Base-by-base conservation (phyloP, 2,888 invertebrate species). In the Dicycla oo region DNA sequence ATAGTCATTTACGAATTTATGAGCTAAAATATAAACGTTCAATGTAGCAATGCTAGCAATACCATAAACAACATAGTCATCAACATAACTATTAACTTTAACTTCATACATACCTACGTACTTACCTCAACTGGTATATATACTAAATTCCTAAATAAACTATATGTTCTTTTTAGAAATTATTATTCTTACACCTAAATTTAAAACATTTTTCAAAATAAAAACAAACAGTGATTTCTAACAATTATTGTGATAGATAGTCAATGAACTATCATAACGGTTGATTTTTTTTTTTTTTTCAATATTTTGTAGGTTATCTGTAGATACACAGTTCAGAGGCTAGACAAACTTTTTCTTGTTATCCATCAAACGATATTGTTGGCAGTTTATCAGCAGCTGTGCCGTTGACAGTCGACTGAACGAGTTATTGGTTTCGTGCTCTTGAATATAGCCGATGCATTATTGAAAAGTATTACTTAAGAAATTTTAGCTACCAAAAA, bases 391-490 rank as follows among this genome's bases (percentile, higher is more conserved):
- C 70, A 70, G 40, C 45, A 62, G 56, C 76, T 34, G n/a, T 49
- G 26, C 38, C 26, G 26, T 38, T 43, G 75, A 62, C 70, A 62
- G 38, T 30, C 38, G 70, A 57, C 51, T 62, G 62, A 45, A 62
- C 62, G 62, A 75, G 40, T 69, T 75, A 75, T 75, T 69, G 70
- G 45, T 57, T 75, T 69, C 77, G 61, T 75, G 75, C 30, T 77
- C 57, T 58, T 62, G 75, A 77, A 75, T 75, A 62, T 38, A 57
- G 30, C 1, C 40, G 18, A 23, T 57, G 57, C 30, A 62, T 75
- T 77, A 77, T 23, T 10, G 23, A 75, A 69, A 69, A 77, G 20
- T 40, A 77, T 57, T 30, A 30, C 10, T 58, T 53, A 26, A 13
- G 2, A 26, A 75, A 75, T 34, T 3, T 40, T 3, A 6, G 13